Evolutionary conservation across 2,797 vertebrate genomes (phyloP).

Genomic region (Chrosomus eos): DNA sequence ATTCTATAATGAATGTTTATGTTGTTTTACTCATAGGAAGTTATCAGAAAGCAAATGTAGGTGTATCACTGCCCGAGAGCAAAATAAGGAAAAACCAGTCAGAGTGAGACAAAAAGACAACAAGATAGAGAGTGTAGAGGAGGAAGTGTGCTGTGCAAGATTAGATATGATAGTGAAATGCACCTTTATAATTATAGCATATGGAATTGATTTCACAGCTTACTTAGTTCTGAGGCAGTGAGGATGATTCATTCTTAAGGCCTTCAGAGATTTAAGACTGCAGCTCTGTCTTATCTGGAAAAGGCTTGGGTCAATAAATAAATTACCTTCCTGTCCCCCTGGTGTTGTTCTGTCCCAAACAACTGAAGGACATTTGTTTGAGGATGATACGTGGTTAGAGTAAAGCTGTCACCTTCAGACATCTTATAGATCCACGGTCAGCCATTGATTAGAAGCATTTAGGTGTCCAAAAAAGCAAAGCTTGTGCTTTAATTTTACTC

Average conservation of each 20-base stretch:
- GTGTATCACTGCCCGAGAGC: conserved; percentile 41
- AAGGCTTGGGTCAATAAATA: background rate
- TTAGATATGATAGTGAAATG: conserved; percentile 64
- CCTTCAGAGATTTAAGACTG: conserved; percentile 19
- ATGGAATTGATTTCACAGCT: conserved; percentile 69
- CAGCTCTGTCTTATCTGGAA: conserved; percentile 15
- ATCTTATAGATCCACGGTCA: background rate
- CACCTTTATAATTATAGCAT: conserved; percentile 61
- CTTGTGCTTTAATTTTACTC: background rate
- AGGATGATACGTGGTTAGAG: background rate
- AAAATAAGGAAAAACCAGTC: conserved; percentile 53
- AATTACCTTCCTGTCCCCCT: background rate
- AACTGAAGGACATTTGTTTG: background rate
- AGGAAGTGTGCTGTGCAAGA: conserved; percentile 61
- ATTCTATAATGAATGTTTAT: conserved; percentile 5
- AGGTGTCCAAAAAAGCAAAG: background rate
- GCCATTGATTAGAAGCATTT: background rate
- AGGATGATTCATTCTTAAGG: conserved; percentile 60
- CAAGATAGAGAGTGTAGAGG: conserved; percentile 11
- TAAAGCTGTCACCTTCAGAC: conserved; percentile 12
- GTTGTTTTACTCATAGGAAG: conserved; percentile 2
- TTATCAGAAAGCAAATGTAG: conserved; percentile 28
- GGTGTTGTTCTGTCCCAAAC: background rate
- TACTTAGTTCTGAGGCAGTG: conserved; percentile 63
- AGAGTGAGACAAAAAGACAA: background rate